Percentiles rank a stretch among this genome's conserved stretches.
phyloP scores from a whole-genome alignment of 2,113 vertebrate species.

The Hyperoodon ampullatus region DNA sequence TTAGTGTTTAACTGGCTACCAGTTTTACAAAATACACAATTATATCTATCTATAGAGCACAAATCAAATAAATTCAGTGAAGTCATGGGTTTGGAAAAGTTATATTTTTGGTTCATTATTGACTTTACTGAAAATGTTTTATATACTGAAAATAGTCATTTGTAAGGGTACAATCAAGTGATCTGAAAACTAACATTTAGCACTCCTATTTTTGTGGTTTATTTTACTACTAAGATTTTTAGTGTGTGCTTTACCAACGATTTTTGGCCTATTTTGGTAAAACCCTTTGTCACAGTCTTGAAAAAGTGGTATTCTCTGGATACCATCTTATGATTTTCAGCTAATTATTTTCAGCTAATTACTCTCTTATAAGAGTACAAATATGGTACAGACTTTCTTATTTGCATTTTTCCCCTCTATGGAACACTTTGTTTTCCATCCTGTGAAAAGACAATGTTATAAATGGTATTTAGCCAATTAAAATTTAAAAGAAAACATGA shows the following conservation, averaged over 20 bases:
- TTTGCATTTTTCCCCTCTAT: background rate
- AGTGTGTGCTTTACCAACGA: background rate
- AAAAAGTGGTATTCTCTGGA: background rate
- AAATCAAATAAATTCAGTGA: background rate
- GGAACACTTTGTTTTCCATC: background rate
- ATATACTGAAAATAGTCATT: background rate
- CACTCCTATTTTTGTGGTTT: background rate
- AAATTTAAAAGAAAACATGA: conserved; percentile 1
- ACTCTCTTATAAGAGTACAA: background rate
- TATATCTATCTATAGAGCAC: background rate
- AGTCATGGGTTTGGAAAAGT: background rate
- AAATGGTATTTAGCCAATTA: background rate
- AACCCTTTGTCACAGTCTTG: background rate
- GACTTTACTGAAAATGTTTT: background rate
- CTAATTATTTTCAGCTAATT: background rate
- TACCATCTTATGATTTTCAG: background rate
- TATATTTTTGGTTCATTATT: conserved; percentile 11
- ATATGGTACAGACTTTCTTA: background rate
- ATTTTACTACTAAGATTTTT: background rate
- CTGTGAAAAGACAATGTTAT: background rate
- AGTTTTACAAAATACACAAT: conserved; percentile 10
- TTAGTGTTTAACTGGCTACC: background rate
- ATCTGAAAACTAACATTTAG: background rate
- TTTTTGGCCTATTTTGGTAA: background rate
- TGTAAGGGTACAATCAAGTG: background rate